Percentiles rank a stretch among this genome's conserved stretches.
These are phyloP conservation scores for Drepana arcuata DNA, from an alignment of 1,140 invertebrate genomes.

Conservation along the genomic window DNA sequence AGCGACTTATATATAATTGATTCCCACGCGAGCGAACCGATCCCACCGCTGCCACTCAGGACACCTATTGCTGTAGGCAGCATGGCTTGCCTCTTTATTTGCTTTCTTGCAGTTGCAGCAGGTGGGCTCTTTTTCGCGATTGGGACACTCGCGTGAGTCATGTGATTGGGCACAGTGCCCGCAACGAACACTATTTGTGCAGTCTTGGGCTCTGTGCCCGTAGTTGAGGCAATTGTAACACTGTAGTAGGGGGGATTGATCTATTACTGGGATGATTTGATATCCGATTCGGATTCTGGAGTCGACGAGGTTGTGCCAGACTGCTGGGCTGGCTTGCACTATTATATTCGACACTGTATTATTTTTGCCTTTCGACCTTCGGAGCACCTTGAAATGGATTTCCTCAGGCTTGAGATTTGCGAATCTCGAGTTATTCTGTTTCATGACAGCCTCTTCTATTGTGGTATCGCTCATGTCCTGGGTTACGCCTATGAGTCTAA, in stretches of 20 bases:
- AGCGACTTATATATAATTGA: no score
- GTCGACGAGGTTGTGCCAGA: not conserved
- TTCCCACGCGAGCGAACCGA: no score
- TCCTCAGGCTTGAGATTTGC: not conserved
- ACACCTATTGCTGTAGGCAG: not conserved
- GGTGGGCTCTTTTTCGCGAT: not conserved
- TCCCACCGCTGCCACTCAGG: not conserved
- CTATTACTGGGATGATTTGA: not conserved
- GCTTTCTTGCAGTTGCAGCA: not conserved
- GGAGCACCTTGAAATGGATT: not conserved
- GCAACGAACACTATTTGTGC: not conserved
- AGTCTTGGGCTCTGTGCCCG: not conserved
- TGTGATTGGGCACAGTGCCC: not conserved
- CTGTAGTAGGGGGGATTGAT: conserved; percentile 3
- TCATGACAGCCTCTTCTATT: conserved; percentile 4
- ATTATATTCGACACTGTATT: not conserved
- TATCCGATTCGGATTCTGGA: not conserved
- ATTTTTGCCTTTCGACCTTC: conserved; percentile 6
- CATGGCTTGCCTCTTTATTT: not conserved
- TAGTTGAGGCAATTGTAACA: not conserved
- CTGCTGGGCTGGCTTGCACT: not conserved
- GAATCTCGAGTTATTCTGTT: conserved; percentile 5
- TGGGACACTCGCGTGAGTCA: not conserved
- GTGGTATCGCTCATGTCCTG: conserved; percentile 2
- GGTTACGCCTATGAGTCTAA: conserved; percentile 9